These are phyloP conservation scores for Solenodon paradoxus DNA, from an alignment of 2,113 vertebrate species.

Conservation along the genomic window DNA sequence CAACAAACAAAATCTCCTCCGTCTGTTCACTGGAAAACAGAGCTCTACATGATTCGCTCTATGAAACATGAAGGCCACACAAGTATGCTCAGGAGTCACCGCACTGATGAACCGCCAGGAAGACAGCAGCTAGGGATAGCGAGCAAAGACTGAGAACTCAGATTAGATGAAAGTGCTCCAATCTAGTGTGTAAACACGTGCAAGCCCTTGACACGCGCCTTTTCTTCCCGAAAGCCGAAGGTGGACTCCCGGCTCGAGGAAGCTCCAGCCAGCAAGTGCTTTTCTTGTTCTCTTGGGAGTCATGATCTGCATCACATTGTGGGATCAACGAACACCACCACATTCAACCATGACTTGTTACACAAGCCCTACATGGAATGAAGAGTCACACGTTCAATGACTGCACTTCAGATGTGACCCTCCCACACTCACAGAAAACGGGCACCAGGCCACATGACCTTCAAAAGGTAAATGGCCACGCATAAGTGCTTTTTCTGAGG, in stretches of 20 bases:
- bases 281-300: no score
- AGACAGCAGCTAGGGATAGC: conserved; percentile 63
- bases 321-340: no score
- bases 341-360: no score
- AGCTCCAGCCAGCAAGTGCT: no score
- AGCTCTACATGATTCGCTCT: conserved; percentile 41
- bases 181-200: conserved; percentile 40
- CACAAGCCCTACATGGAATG: no score
- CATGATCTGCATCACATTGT: not conserved
- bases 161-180: conserved; percentile 51
- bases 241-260: conserved; percentile 26
- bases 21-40: conserved; percentile 76
- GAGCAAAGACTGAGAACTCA: conserved; percentile 39
- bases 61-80: conserved; percentile 63
- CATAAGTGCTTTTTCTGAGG: not conserved
- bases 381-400: no score
- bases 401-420: not conserved
- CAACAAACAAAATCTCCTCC: conserved; percentile 77
- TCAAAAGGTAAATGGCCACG: not conserved
- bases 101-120: conserved; percentile 74
- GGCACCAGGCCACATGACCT: not conserved
- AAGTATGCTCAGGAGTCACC: conserved; percentile 77
- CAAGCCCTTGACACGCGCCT: not conserved
- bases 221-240: not conserved
- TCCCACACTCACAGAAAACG: not conserved